Evolutionary conservation across 2,113 vertebrate genomes (phyloP).

Genomic region (Epinephelus fuscoguttatus): DNA sequence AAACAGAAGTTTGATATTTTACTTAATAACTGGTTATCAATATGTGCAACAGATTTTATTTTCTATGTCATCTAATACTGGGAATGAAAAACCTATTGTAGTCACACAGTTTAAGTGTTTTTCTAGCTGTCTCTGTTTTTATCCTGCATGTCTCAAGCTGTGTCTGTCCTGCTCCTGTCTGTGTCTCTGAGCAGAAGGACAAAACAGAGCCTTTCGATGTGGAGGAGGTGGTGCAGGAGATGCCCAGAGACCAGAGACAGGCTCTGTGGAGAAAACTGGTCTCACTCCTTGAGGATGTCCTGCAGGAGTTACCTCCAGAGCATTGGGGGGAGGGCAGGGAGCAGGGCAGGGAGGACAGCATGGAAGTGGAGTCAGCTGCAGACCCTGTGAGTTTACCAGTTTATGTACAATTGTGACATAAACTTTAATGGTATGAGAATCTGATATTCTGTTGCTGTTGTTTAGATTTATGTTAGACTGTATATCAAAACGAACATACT

Average conservation of each 20-base stretch:
- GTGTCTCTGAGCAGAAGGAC: slow-evolving; percentile 83
- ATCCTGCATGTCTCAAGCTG: not conserved
- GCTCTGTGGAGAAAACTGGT: slow-evolving; percentile 88
- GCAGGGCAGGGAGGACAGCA: slow-evolving; percentile 61
- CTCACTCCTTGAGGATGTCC: slow-evolving; percentile 81
- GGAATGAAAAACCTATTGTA: not conserved
- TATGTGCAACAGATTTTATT: not conserved
- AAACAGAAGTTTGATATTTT: not conserved
- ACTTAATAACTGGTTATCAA: not conserved
- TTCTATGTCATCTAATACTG: not conserved
- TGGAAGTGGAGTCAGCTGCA: slow-evolving; percentile 82
- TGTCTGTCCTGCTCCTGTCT: not conserved
- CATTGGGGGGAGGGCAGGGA: slow-evolving; percentile 80
- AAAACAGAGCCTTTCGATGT: slow-evolving; percentile 87
- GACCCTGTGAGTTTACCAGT: slow-evolving; percentile 82
- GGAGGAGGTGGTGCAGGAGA: slow-evolving; percentile 91
- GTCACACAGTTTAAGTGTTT: not conserved
- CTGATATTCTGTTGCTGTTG: not conserved
- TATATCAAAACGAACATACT: not conserved
- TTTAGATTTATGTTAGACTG: not conserved
- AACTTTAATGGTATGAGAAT: not conserved
- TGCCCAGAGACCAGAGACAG: slow-evolving; percentile 88
- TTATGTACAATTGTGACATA: not conserved
- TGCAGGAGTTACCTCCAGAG: slow-evolving; percentile 87
- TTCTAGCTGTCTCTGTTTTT: not conserved